Evolutionary conservation across 2,797 vertebrate species (phyloP).

Genomic region (Onychomys leucogaster): DNA sequence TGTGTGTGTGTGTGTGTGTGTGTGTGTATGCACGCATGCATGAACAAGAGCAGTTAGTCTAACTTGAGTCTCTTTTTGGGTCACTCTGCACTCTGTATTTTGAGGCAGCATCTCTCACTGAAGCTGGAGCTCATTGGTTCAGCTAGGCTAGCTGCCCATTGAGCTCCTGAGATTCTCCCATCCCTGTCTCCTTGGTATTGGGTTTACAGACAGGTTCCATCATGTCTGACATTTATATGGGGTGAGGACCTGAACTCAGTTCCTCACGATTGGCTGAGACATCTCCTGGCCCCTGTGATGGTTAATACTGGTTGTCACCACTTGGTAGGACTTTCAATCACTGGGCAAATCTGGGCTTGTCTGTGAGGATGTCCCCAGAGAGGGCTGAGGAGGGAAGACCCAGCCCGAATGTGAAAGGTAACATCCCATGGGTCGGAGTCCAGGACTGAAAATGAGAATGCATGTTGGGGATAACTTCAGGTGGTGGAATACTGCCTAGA

Average conservation of each 20-base stretch:
- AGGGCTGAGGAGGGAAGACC: not conserved
- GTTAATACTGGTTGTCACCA: not conserved
- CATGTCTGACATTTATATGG: not conserved
- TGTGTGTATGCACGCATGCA: not conserved
- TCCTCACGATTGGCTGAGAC: not conserved
- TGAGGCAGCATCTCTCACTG: not conserved
- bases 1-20: not conserved
- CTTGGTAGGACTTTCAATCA: not conserved
- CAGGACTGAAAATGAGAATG: not conserved
- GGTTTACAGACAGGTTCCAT: not conserved
- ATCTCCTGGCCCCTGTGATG: not conserved
- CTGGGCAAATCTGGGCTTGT: not conserved
- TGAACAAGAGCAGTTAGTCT: not conserved
- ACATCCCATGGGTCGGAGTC: not conserved
- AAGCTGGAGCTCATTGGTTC: not conserved
- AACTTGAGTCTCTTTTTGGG: not conserved
- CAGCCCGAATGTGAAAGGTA: not conserved
- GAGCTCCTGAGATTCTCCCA: not conserved
- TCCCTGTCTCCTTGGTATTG: not conserved
- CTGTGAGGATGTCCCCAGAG: not conserved
- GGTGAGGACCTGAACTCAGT: not conserved
- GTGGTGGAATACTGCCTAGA: not conserved
- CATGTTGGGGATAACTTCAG: not conserved
- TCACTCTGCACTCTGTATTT: not conserved
- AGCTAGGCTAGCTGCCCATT: not conserved